These are phyloP conservation scores for Philereme vetulata DNA, from an alignment of 2,888 invertebrate species.

Conservation along the genomic window DNA sequence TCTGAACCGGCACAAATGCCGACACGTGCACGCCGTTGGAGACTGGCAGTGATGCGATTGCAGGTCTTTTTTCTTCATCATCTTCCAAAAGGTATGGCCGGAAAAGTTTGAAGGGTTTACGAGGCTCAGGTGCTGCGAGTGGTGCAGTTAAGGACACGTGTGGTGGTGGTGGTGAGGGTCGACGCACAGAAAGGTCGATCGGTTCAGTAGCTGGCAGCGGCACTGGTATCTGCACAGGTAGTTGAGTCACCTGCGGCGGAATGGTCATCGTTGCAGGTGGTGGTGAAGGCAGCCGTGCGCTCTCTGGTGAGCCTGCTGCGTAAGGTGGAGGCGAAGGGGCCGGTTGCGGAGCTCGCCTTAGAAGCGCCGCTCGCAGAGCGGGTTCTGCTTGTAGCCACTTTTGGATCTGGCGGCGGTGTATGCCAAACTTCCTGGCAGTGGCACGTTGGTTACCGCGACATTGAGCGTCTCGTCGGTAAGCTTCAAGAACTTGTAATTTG, in stretches of 20 bases:
- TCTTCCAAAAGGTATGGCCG: slow-evolving; percentile 90
- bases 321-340: slow-evolving; percentile 78
- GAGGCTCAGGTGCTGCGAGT: slow-evolving; percentile 61
- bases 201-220: slow-evolving; percentile 61
- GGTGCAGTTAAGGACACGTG: slow-evolving; percentile 54
- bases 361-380: slow-evolving; percentile 89
- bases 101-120: slow-evolving; percentile 89
- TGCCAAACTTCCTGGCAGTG: slow-evolving; percentile 94
- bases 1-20: slow-evolving; percentile 77
- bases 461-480: slow-evolving; percentile 92
- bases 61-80: slow-evolving; percentile 74
- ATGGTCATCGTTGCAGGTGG: slow-evolving; percentile 54
- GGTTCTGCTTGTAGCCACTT: slow-evolving; percentile 95
- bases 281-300: slow-evolving; percentile 74
- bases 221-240: slow-evolving; percentile 53
- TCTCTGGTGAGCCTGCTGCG: slow-evolving; percentile 72
- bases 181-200: slow-evolving; percentile 69
- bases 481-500: slow-evolving; percentile 94
- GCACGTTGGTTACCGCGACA: slow-evolving; percentile 95
- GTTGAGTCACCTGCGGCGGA: slow-evolving; percentile 48
- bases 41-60: slow-evolving; percentile 67
- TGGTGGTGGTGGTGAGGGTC: slow-evolving; percentile 65
- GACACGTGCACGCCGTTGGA: slow-evolving; percentile 68
- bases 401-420: slow-evolving; percentile 94
- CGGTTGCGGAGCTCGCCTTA: slow-evolving; percentile 75